phyloP scores from a whole-genome alignment of 2,797 vertebrate genomes.

The Chrysolophus pictus region DNA sequence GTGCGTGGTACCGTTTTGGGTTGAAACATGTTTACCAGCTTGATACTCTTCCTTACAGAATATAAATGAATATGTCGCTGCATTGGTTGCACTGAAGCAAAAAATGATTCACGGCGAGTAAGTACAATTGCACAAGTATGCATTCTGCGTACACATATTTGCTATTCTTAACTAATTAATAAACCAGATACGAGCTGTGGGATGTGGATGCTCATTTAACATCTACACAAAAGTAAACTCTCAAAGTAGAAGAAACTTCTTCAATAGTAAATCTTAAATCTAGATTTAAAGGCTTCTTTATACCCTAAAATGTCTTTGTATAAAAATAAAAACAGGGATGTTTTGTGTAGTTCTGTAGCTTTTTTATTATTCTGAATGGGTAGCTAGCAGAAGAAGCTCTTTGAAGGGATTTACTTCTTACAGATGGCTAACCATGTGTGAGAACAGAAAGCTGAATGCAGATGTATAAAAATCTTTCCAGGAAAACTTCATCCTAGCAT shows the following conservation, averaged over 20 bases:
- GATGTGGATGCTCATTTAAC: fast-evolving
- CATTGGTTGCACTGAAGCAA: conserved; percentile 92
- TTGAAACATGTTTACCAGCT: conserved; percentile 13
- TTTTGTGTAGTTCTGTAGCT: background rate
- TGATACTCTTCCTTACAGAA: conserved; percentile 82
- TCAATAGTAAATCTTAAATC: background rate
- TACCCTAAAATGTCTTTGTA: background rate
- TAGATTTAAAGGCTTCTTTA: background rate
- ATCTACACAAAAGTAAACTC: background rate
- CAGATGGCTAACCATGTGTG: background rate
- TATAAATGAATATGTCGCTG: conserved; percentile 91
- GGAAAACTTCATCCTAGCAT: background rate
- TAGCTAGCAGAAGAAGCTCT: background rate
- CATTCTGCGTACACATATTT: background rate
- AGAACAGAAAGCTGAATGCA: background rate
- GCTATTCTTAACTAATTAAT: background rate
- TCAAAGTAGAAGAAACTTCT: background rate
- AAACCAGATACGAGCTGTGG: background rate
- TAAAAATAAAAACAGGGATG: background rate
- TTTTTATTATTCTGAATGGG: background rate
- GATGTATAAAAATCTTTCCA: background rate
- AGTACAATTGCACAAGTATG: conserved; percentile 73
- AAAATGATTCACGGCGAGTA: conserved; percentile 93
- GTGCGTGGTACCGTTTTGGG: background rate
- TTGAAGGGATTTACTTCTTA: background rate